Base-by-base conservation (phyloP, 2,113 vertebrate genomes). In the Ammospiza caudacuta region DNA sequence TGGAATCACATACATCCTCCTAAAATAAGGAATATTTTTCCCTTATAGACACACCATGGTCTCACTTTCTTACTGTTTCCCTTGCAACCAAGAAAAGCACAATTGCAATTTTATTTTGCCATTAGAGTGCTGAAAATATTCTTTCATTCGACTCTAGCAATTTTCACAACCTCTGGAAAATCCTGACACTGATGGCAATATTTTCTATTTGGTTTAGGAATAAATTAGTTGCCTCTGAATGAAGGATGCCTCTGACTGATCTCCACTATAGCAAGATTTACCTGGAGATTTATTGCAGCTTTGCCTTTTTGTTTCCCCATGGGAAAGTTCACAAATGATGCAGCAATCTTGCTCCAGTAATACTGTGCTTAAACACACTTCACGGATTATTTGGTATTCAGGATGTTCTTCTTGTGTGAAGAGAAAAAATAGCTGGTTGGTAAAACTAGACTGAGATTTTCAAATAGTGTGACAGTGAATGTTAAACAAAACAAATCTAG, bases 291-390 rank as follows among this genome's bases (percentile, higher is more conserved):
- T 96, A 96, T 96, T 93, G 59, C 92, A 91, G 75, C 72, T 95
- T 97, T 6, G 68, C 47, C 74, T 89, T 95, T 95, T 96, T 89
- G 86, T 95, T 94, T 97, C 90, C 95, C 94, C 92, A 91, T 90
- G 96, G 96, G 95, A 94, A 96, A 94, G 80, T 91, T 97, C 86
- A 81, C 90, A 97, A 96, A 97, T 78, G 91, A 92, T 97, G 96
- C 83, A 78, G 97, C 94, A 92, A 95, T 97, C 95, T 94, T 95
- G 83, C 96, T 96, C 78, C 81, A 81, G 88, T 94, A 95, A 96
- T 87, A 84, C 44, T 76, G 88, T 96, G 79, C 81, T 96, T 97
- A 96, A 97, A 86, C 68, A 93, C 92, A 95, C 91, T 95, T 97
- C 92, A 92, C 1, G 68, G 92, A 91, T 91, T 96, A 91, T 70